phyloP scores from a whole-genome alignment of 1,140 invertebrate genomes.

The Carposina sasakii region DNA sequence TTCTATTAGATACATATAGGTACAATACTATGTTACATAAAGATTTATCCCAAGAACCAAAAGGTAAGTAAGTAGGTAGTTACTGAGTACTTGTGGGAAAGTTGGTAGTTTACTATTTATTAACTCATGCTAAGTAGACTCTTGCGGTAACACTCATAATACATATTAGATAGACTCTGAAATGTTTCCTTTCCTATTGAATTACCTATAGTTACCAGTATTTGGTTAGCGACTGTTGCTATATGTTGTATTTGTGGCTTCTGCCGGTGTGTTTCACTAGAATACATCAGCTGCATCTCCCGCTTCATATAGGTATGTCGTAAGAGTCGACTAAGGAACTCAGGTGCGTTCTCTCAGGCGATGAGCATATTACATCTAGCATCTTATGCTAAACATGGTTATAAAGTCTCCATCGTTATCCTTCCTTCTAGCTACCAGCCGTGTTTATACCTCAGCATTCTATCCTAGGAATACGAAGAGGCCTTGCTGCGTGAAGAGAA shows the following conservation, averaged over 20 bases:
- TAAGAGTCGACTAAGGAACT: too few relatives aligned
- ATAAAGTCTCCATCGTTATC: not conserved
- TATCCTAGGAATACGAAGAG: slow-evolving; percentile 40
- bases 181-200: too few relatives aligned
- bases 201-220: too few relatives aligned
- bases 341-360: not conserved
- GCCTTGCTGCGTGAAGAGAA: slow-evolving; percentile 23
- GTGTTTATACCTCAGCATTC: not conserved
- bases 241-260: too few relatives aligned
- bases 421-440: not conserved
- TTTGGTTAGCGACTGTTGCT: too few relatives aligned
- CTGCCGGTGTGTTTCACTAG: too few relatives aligned
- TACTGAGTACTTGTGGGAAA: not conserved
- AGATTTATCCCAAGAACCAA: not conserved
- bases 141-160: too few relatives aligned
- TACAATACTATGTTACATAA: not conserved
- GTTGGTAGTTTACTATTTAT: not conserved
- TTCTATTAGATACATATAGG: not conserved
- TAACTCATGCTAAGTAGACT: too few relatives aligned
- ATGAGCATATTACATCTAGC: not conserved
- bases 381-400: not conserved
- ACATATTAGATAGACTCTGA: too few relatives aligned
- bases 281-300: too few relatives aligned
- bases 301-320: too few relatives aligned
- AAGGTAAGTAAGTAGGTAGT: not conserved